Base-by-base conservation (phyloP, 2,888 invertebrate genomes). In the Xylota segnis region DNA sequence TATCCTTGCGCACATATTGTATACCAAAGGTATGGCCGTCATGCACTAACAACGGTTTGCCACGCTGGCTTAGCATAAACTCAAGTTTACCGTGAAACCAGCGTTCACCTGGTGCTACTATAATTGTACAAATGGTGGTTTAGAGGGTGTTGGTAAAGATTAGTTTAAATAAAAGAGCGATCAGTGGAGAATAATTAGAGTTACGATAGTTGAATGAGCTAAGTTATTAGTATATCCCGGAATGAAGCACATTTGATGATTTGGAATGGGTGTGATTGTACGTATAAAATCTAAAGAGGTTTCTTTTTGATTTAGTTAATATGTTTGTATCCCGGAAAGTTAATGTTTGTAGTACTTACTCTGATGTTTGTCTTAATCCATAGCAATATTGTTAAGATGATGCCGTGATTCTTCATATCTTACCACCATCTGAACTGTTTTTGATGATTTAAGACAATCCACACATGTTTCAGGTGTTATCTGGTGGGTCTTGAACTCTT, bases 71-170 rank as follows among this genome's bases (percentile, higher is more conserved):
- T 79, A 92, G 90, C 92, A 92, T 92, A 88, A 92, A 92, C 89
- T 92, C 92, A 88, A 92, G 90, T 89, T 92, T 92, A 87, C 92
- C 92, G 88, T 92, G 90, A 88, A 91, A 92, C 92, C 92, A 92
- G 89, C 91, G 92, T 88, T 92, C 92, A 79, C 92, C 92, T 59
- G 92, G 92, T 87, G 92, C 91, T 89, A 92, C 92, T 92, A 88
- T 66, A 86, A 86, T 61, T 82, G 65, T 58, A 79, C 23, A 79
- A 72, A 72, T 65, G 29, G 14, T 72, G 18, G 50, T 54, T 70
- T 32, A 58, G 29, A 37, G 29, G 65, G 16, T 34, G 12, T 7
- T 72, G 72, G 23, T 29, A 61, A 59, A 43, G 14, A 47, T 68
- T 54, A 65, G 16, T 61, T 63, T 14, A 14, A 40, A 47, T 76